These are phyloP conservation scores for Drosophila fulvimacula DNA, from an alignment of 2,888 invertebrate genomes.

Conservation along the genomic window DNA sequence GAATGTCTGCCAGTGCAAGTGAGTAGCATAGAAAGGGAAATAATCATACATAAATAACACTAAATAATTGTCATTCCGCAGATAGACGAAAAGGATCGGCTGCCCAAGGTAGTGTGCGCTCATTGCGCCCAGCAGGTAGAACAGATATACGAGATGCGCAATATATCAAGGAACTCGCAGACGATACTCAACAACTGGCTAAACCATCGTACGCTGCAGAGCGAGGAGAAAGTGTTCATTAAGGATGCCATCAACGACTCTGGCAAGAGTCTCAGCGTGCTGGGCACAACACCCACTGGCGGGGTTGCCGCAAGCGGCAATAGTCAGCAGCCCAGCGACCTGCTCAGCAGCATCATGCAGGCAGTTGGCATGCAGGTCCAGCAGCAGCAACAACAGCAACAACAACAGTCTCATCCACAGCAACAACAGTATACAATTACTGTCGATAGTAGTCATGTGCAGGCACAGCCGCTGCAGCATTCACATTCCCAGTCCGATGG, in stretches of 20 bases:
- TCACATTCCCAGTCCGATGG: slow-evolving; percentile 37
- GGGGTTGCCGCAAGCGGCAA: slow-evolving; percentile 2
- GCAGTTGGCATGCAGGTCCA: slow-evolving; percentile 84
- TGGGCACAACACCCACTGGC: slow-evolving; percentile 36
- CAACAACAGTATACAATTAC: slow-evolving; percentile 82
- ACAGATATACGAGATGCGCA: slow-evolving; percentile 87
- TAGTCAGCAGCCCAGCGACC: slow-evolving; percentile 73
- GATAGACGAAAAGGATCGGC: slow-evolving; percentile 89
- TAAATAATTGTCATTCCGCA: slow-evolving; percentile 63
- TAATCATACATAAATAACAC: neutral
- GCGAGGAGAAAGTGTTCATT: slow-evolving; percentile 88
- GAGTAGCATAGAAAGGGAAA: slow-evolving; percentile 56
- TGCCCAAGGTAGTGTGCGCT: slow-evolving; percentile 89
- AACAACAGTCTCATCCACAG: slow-evolving; percentile 55
- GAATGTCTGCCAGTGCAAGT: slow-evolving; percentile 88
- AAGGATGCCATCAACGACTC: slow-evolving; percentile 85
- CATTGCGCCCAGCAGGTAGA: slow-evolving; percentile 88
- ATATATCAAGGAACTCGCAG: slow-evolving; percentile 88
- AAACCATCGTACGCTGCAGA: slow-evolving; percentile 87
- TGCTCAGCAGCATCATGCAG: slow-evolving; percentile 84
- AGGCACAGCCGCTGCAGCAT: slow-evolving; percentile 27
- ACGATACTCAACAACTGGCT: slow-evolving; percentile 89
- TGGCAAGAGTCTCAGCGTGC: slow-evolving; percentile 76
- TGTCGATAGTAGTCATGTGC: slow-evolving; percentile 80
- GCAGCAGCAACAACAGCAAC: slow-evolving; percentile 39